Conservation (phyloP, 2,113 vertebrate genomes). For the Agelaius tricolor region DNA sequence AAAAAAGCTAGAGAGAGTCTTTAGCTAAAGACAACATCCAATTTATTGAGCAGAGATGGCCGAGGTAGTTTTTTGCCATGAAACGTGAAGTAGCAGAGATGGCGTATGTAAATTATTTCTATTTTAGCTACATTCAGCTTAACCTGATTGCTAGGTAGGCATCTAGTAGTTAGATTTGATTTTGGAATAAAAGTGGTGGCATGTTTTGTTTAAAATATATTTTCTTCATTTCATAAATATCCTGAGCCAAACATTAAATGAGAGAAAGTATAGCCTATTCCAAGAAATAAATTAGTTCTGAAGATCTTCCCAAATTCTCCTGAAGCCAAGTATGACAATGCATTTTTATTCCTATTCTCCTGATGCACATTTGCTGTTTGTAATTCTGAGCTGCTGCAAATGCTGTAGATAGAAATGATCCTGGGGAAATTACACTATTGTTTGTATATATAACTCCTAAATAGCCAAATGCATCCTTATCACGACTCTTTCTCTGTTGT, state of each 20-base stretch:
- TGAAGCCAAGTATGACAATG: background rate
- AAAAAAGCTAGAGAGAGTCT: background rate
- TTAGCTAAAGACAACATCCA: background rate
- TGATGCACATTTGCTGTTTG: background rate
- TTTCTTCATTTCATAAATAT: constrained; percentile 20
- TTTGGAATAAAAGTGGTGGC: background rate
- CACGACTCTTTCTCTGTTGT: constrained; percentile 1
- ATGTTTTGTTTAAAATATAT: background rate
- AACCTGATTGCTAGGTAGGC: background rate
- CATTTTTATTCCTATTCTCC: constrained; percentile 17
- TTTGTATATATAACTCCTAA: background rate
- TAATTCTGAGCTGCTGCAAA: background rate
- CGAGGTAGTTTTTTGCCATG: background rate
- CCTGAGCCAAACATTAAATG: constrained; percentile 8
- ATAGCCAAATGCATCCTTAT: constrained; percentile 3
- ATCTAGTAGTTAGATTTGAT: background rate
- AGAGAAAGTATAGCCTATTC: background rate
- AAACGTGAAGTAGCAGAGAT: background rate
- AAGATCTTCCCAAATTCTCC: constrained; percentile 25
- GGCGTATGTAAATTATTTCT: background rate
- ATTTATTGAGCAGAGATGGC: background rate
- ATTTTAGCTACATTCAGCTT: background rate
- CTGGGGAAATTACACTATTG: background rate
- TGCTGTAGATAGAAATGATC: background rate
- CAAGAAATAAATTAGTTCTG: constrained; percentile 15